Percentiles rank a stretch among this genome's conserved stretches.
These are phyloP conservation scores for Mechanitis messenoides DNA, from an alignment of 2,888 invertebrate genomes.

Conservation along the genomic window DNA sequence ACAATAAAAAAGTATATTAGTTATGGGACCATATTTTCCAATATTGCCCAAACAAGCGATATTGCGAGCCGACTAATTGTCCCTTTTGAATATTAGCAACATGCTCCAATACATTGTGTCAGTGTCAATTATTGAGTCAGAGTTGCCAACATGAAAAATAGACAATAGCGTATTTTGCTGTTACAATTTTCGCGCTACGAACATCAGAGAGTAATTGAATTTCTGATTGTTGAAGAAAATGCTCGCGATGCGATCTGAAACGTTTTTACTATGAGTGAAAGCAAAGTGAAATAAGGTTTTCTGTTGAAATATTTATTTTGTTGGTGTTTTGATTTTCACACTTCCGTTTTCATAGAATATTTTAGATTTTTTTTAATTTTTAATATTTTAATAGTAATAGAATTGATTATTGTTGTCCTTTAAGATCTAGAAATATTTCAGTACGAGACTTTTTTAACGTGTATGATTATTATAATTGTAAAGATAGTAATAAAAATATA, in stretches of 20 bases:
- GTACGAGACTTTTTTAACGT: too few species aligned
- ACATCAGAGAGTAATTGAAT: slow-evolving; percentile 29
- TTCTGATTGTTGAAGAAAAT: slow-evolving; percentile 23
- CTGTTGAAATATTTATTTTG: slow-evolving; percentile 1
- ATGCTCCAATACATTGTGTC: slow-evolving; percentile 29
- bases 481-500: too few species aligned
- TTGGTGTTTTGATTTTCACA: neutral
- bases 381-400: too few species aligned
- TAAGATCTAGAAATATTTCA: too few species aligned
- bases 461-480: too few species aligned
- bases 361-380: too few species aligned
- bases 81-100: slow-evolving; percentile 20
- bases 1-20: slow-evolving; percentile 5
- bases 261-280: slow-evolving; percentile 15
- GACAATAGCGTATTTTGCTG: slow-evolving; percentile 32
- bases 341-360: too few species aligned
- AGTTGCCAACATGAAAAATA: slow-evolving; percentile 28
- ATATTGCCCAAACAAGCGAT: slow-evolving; percentile 12
- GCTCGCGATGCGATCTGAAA: slow-evolving; percentile 19
- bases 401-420: too few species aligned
- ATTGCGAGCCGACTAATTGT: slow-evolving; percentile 17
- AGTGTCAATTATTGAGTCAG: slow-evolving; percentile 34
- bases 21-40: slow-evolving; percentile 13
- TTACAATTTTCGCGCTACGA: slow-evolving; percentile 28
- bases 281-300: slow-evolving; percentile 9